Evolutionary conservation across 2,797 vertebrate species (phyloP), one percentile per base, ranked within the genome.

Genomic region (Channallabes apus): DNA sequence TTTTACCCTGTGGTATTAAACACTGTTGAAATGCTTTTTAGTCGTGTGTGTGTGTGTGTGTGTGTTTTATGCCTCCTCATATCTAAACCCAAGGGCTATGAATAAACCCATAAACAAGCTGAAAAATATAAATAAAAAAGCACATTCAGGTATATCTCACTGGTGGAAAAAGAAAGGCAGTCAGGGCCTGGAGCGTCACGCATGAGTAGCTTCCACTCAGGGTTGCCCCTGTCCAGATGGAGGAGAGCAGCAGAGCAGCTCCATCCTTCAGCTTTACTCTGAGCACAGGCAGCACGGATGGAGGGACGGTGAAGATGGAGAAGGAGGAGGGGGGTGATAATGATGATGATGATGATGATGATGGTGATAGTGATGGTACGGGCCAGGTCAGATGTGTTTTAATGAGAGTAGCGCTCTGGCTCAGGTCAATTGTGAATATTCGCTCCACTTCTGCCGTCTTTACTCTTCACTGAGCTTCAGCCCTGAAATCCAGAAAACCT

Each of bases 121-220:
- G 32, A 80, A 78, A 82, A 20, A 62, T 17, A 2, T 15, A 61
- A 79, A 78, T 8, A 11, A n/a, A 32, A 32, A 24, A 27, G 78
- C 35, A 41, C 51, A 51, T 65, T 64, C 38, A 27, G 24, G 61
- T 51, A 6, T 51, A 12, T 65, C 61, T 51, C 4, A 7, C 14
- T 46, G 59, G 15, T 65, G n/a, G 3, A 51, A 73, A 59, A 80
- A 86, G 87, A 81, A 72, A 89, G 80, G 83, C 88, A 89, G 86
- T 90, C 87, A 86, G 72, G 84, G 68, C 22, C 15, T 87, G 91
- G 88, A 88, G 78, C 67, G 88, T 93, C 90, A 91, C 92, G 92
- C 93, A 89, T 88, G 89, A 92, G 87, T 90, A 87, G 88, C 75
- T 93, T 89, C 88, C 86, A 82, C 89, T 90, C 82, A 80, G 38